Conservation (phyloP, 2,888 invertebrate species). For the Willowsia nigromaculata region DNA sequence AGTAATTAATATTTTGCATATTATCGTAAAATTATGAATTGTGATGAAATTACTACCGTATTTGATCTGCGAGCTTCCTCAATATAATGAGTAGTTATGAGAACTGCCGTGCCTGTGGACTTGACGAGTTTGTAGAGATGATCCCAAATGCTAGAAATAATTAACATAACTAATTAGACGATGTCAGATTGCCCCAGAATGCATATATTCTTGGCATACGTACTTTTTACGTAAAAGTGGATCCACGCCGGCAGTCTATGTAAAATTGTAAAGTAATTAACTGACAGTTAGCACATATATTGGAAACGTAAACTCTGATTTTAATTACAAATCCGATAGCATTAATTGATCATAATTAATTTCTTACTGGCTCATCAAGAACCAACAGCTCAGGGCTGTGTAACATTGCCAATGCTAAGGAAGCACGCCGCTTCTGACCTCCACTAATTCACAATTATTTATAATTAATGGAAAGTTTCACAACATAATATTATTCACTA, state of each 20-base stretch:
- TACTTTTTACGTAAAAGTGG: too few relatives aligned
- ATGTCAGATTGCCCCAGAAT: too few relatives aligned
- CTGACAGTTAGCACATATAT: too few relatives aligned
- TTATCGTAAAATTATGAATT: too few relatives aligned
- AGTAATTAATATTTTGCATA: not conserved
- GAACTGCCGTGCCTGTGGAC: not conserved
- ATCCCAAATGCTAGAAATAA: slow-evolving; percentile 35
- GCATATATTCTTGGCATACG: too few relatives aligned
- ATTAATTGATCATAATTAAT: too few relatives aligned
- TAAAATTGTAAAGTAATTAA: too few relatives aligned
- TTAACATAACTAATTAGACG: too few relatives aligned
- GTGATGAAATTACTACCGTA: slow-evolving; percentile 21
- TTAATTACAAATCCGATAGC: too few relatives aligned
- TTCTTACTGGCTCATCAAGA: slow-evolving; percentile 41
- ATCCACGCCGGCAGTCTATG: too few relatives aligned
- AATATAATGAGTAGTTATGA: slow-evolving; percentile 41
- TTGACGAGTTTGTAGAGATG: not conserved
- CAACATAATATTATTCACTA: not conserved
- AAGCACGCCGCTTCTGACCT: not conserved
- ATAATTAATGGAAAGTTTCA: not conserved
- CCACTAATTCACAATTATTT: not conserved
- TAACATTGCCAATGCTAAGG: slow-evolving; percentile 9
- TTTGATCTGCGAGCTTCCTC: slow-evolving; percentile 24
- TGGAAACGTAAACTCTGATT: too few relatives aligned
- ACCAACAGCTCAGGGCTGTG: slow-evolving; percentile 29